Evolutionary conservation across 2,113 vertebrate genomes (phyloP), one percentile per base, ranked within the genome.

Genomic region (Bubalus kerabau): DNA sequence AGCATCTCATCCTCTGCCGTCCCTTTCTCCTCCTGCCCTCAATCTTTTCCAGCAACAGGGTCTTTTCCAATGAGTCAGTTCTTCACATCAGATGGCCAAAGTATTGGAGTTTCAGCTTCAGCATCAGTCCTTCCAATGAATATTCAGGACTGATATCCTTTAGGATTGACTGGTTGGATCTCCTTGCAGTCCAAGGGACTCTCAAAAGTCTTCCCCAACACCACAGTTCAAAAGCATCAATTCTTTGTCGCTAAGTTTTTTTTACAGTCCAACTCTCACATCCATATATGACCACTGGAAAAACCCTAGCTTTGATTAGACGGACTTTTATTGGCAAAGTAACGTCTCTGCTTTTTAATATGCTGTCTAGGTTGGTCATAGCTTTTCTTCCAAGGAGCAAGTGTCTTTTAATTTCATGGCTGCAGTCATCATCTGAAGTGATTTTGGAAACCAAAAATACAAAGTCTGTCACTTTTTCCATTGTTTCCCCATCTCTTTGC

Each of bases 191-290:
- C 8, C 32, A 67, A 67, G 64, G n/a, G 9, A 5, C 17, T 67
- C n/a, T 67, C 64, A 67, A 36, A 8, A 67, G n/a, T 36, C 64
- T 67, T 21, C n/a, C 32, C 64, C 43, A 67, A 67, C 32, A 36
- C 17, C n/a, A 36, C 64, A 36, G 4, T 36, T 67, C 32, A 36
- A 21, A 2, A 67, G 17, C 32, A 36, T 36, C 32, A 11, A 36
- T 11, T 67, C 64, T 67, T 67, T 2, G 0, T 17, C 0, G 0
- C 8, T 36, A 32, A 36, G n/a, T 17, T 67, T 67, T 36, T 9
- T 36, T 67, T 21, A 36, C 11, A 67, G 8, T 11, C 9, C 17
- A 67, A 5, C n/a, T 21, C 32, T 5, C 32, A 67, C 17, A 67
- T 67, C n/a, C n/a, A 67, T 67, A 67, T 17, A 11, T 21, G 64